Percentiles rank a stretch among this genome's conserved stretches.
Conservation (phyloP, 1,140 invertebrate species). For the Homarus americanus region DNA sequence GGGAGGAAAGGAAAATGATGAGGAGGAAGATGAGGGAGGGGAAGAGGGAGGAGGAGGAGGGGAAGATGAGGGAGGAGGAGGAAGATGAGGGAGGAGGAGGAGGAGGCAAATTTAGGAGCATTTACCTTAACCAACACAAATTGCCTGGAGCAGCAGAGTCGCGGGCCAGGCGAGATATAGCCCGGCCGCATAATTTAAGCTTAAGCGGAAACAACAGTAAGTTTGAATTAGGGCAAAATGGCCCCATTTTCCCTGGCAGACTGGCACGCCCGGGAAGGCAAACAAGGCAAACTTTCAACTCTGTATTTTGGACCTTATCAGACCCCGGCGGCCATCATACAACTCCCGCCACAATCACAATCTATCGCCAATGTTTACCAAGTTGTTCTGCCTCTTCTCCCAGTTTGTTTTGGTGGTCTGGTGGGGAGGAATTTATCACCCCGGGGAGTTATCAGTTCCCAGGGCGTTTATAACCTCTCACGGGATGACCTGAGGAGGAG, state of each 20-base stretch:
- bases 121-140: neutral
- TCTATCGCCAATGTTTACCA: too few relatives aligned
- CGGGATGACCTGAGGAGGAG: too few relatives aligned
- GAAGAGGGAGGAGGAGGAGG: neutral
- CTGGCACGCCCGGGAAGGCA: neutral
- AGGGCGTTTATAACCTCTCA: neutral
- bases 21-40: neutral
- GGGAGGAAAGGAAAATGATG: neutral
- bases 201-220: constrained; percentile 9
- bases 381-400: too few relatives aligned
- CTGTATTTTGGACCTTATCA: neutral
- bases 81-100: neutral
- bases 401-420: neutral
- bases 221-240: neutral
- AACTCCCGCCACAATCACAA: neutral
- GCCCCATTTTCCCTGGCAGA: neutral
- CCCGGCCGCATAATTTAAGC: neutral
- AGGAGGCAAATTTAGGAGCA: neutral
- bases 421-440: neutral
- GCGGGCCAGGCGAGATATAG: neutral
- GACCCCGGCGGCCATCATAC: neutral
- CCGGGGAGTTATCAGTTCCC: neutral
- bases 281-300: neutral
- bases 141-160: neutral
- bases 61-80: neutral